Evolutionary conservation across 1,140 invertebrate genomes (phyloP), one percentile per base, ranked within the genome.

Genomic region (Drosophila baimaii): DNA sequence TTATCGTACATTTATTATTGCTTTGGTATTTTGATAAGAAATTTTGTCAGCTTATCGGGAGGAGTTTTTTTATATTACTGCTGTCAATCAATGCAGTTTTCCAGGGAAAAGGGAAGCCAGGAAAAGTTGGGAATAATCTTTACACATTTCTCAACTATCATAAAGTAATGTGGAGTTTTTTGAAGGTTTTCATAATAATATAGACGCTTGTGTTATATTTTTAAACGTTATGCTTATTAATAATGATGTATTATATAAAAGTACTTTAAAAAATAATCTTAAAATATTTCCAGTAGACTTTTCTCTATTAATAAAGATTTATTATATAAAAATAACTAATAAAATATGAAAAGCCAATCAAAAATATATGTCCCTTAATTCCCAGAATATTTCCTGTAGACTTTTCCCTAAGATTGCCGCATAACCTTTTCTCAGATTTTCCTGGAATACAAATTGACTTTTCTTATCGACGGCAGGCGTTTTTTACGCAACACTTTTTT

Each of bases 21-120:
- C n/a, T 13, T 8, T 47, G 21, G 46, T 71, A 57, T 71, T 71
- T 71, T 71, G 65, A 71, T 71, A 76, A 27, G 27, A 65, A 39
- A 55, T 73, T 55, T 73, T 56, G 59, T 54, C 35, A 43, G 59
- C 70, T 73, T 73, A 54, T 73, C 63, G 39, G 13, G 5, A 31
- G 21, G 39, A n/a, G 27, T 49, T 47, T 54, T 56, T 56, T 77
- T 66, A 81, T 75, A 66, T 68, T 43, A 23, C 12, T 29, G 4
- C 17, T 55, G 47, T 25, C 19, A 41, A 15, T 64, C 12, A 21
- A n/a, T 6, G 0, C 1, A 12, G 7, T 43, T 39, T 70, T 57
- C 43, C 7, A 1, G 8, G 10, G 46, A 58, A 55, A 63, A 23
- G 9, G 3, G 1, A 43, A 13, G n/a, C 4, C 27, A 21, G 12